A percentile compares a stretch with the other conserved stretches of the same genome.
These are phyloP conservation scores for Agriopis marginaria DNA, from an alignment of 2,888 invertebrate species.

Conservation along the genomic window DNA sequence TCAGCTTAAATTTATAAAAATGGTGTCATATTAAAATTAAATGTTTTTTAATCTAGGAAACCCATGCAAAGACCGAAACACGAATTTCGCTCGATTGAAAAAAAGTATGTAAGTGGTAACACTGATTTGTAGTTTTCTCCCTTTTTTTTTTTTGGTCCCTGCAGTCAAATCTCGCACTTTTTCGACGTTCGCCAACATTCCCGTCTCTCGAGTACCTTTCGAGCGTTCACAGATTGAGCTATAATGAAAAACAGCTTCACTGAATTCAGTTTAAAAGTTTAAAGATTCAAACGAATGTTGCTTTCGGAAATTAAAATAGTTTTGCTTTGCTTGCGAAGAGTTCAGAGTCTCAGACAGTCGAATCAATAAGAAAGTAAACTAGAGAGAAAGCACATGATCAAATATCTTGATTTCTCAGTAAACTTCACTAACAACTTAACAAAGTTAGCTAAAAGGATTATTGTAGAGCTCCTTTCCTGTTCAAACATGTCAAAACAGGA, in stretches of 20 bases:
- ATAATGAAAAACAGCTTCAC: not conserved
- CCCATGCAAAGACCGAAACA: no score
- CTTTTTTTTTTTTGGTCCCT: no score
- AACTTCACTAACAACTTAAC: constrained; percentile 17
- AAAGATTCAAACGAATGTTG: not conserved
- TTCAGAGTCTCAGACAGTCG: constrained; percentile 2
- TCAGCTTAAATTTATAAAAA: no score
- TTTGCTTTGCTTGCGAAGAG: constrained; percentile 2
- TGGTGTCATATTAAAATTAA: no score
- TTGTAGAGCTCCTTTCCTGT: constrained; percentile 8
- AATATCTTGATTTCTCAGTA: constrained; percentile 18
- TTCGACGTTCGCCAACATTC: no score
- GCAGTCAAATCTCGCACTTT: no score
- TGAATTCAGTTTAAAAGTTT: constrained; percentile 8
- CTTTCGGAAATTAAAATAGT: constrained; percentile 23
- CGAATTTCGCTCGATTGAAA: no score
- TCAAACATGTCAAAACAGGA: constrained; percentile 16
- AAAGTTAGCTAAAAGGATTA: constrained; percentile 2
- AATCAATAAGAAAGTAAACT: constrained; percentile 24
- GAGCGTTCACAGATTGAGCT: no score
- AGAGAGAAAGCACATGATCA: constrained; percentile 15
- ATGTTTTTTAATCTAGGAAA: no score
- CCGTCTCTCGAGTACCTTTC: no score
- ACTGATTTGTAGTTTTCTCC: no score
- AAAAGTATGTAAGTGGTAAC: no score